A percentile compares a stretch with the other conserved stretches of the same genome.
phyloP scores from a whole-genome alignment of 2,888 invertebrate genomes.

The Pogonocherus hispidulus region DNA sequence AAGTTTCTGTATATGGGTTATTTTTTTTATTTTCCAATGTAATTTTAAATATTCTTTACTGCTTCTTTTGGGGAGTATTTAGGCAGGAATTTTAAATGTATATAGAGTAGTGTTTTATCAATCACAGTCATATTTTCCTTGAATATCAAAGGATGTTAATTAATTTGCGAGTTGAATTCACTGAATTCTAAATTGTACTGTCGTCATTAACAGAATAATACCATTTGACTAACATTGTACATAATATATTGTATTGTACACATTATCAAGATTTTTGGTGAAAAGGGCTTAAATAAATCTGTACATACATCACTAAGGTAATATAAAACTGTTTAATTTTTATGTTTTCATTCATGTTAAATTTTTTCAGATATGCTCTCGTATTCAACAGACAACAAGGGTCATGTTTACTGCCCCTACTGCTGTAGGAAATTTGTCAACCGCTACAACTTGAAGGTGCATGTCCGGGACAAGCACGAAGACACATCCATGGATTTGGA shows the following conservation, averaged over 20 bases:
- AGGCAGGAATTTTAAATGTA: no score
- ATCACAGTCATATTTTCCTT: no score
- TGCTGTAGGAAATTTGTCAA: conserved; percentile 77
- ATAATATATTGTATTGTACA: conserved; percentile 9
- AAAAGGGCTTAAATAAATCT: conserved; percentile 28
- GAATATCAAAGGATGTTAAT: no score
- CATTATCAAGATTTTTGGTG: conserved; percentile 29
- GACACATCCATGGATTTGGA: conserved; percentile 77
- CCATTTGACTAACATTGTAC: conserved; percentile 1
- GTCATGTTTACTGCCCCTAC: conserved; percentile 75
- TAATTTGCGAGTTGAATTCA: no score
- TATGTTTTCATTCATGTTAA: conserved; percentile 47
- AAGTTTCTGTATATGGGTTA: no score
- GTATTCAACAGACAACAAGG: conserved; percentile 64
- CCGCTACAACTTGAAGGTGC: conserved; percentile 80
- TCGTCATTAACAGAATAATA: not conserved
- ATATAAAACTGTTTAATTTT: conserved; percentile 40
- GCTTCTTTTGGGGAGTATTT: no score
- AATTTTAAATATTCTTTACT: no score
- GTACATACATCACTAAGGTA: conserved; percentile 48
- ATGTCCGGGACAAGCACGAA: conserved; percentile 81
- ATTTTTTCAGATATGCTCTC: conserved; percentile 61
- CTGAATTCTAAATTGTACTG: no score
- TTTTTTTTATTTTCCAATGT: no score
- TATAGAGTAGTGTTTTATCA: no score